Percentiles rank a stretch among this genome's conserved stretches.
Evolutionary conservation across 2,113 vertebrate genomes (phyloP).

Genomic region (Alces alces): DNA sequence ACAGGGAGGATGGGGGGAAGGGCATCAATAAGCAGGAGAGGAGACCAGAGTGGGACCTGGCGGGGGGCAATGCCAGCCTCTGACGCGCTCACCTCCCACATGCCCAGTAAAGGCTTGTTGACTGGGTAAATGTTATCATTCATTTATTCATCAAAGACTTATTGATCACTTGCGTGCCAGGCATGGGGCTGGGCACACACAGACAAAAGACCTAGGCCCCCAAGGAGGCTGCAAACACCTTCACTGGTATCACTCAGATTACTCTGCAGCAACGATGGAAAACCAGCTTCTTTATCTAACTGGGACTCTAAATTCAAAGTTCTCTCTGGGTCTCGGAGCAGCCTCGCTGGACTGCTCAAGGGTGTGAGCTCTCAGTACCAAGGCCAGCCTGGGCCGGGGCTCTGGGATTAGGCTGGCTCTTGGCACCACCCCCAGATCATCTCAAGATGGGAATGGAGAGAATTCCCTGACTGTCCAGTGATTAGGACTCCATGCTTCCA

Average conservation of each 20-base stretch:
- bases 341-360: neutral
- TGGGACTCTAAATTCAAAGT: neutral
- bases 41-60: neutral
- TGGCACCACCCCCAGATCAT: neutral
- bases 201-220: neutral
- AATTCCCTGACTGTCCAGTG: neutral
- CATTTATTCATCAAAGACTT: neutral
- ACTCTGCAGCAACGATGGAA: neutral
- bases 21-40: neutral
- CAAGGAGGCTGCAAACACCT: neutral
- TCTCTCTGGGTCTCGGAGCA: neutral
- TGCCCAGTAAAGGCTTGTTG: neutral
- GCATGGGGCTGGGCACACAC: neutral
- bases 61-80: neutral
- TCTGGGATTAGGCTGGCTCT: neutral
- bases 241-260: neutral
- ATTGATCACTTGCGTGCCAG: neutral
- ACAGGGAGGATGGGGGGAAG: fast-evolving
- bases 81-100: neutral
- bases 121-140: neutral
- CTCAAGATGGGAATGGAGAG: neutral
- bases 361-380: neutral
- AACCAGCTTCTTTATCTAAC: neutral
- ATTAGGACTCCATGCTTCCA: neutral
- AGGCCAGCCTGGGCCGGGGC: neutral